Percentiles rank a stretch among this genome's conserved stretches.
Evolutionary conservation across 2,113 vertebrate species (phyloP).

Genomic region (Labeo rohita): DNA sequence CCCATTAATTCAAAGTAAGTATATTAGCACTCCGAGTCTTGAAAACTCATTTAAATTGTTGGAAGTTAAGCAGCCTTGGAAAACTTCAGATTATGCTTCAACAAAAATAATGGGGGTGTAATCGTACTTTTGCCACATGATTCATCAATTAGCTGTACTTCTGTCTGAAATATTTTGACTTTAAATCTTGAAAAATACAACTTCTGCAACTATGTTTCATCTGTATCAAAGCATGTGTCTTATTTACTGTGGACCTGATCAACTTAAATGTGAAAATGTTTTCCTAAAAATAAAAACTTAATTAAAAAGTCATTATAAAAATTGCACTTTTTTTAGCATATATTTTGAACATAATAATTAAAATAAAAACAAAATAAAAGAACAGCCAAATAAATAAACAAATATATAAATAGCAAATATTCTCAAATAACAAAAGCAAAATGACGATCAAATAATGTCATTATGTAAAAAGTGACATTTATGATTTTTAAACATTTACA

Average conservation of each 20-base stretch:
- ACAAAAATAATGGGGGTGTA: not conserved
- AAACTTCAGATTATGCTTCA: conserved; percentile 3
- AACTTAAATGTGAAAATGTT: not conserved
- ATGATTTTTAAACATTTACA: too few relatives aligned
- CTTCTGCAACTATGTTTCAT: not conserved
- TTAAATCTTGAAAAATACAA: not conserved
- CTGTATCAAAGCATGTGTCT: not conserved
- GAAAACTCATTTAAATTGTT: conserved; percentile 8
- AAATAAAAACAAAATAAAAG: too few relatives aligned
- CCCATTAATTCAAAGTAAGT: not conserved
- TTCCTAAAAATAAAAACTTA: too few relatives aligned
- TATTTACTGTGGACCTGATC: not conserved
- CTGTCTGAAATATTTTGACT: not conserved
- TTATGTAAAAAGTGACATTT: too few relatives aligned
- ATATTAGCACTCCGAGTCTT: not conserved
- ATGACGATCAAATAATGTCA: too few relatives aligned
- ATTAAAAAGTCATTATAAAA: too few relatives aligned
- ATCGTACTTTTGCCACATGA: not conserved
- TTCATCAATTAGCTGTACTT: not conserved
- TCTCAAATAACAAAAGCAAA: too few relatives aligned
- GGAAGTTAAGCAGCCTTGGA: not conserved
- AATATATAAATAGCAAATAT: too few relatives aligned
- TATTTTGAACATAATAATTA: too few relatives aligned
- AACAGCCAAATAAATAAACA: too few relatives aligned
- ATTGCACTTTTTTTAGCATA: too few relatives aligned